Evolutionary conservation across 2,888 invertebrate genomes (phyloP), one percentile per base, ranked within the genome.

Genomic region (Liopterus haemorrhoidalis): DNA sequence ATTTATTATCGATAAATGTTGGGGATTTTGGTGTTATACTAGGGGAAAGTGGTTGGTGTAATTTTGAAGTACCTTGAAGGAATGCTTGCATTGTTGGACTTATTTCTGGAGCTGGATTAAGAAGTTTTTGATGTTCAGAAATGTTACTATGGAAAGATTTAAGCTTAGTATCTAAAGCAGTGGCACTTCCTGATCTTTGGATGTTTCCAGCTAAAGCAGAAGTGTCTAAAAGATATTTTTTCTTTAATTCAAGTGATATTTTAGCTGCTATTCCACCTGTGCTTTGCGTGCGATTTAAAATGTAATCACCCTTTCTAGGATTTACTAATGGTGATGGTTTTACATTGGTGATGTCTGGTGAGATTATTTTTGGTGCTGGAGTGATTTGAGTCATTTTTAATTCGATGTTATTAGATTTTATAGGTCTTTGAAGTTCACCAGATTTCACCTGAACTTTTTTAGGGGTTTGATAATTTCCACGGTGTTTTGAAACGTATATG

Each of bases 201-300:
- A 89, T 85, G 16, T 80, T 75, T 22, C 82, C 82, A 0, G 79
- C 75, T 33, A 74, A 65, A 4, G 74, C 78, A 1, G 76, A 72
- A 52, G 82, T 83, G 1, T 89, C 89, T 8, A 90, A 71, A 12
- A 91, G 70, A 67, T 90, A 92, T 49, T 82, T 81, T 59, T 89
- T 84, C 62, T 91, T 91, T 31, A 91, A 74, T 68, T 91, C 90
- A 39, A 91, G 70, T 12, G 90, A 89, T 44, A 87, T 81, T 66
- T 89, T 89, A 11, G 89, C 86, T 8, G 90, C 90, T 43, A 91
- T 82, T 14, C 89, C 89, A 59, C 88, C 88, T 1, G 89, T 89
- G 52, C 89, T 89, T 50, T 87, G 84, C 0, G 89, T 85, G 58
- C 88, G 78, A 61, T 83, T 86, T 28, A 90, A 73, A 28, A 85